phyloP scores from a whole-genome alignment of 1,140 invertebrate genomes.

The Dendroctonus valens region DNA sequence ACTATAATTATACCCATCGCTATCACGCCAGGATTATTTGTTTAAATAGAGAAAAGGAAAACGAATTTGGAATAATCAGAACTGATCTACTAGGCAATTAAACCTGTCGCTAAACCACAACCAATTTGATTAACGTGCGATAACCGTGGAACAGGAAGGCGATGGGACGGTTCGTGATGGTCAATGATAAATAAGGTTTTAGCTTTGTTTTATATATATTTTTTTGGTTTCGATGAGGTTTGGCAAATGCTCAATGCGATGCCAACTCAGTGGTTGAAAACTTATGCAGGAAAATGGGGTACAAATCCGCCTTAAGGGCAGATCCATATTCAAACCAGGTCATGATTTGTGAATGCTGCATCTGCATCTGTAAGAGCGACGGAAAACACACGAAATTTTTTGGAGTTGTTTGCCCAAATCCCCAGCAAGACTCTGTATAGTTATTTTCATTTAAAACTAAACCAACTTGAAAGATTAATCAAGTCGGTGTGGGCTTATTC shows the following conservation, averaged over 20 bases:
- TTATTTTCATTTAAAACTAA: slow-evolving; percentile 12
- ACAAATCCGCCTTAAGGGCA: too few relatives aligned
- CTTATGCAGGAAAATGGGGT: too few relatives aligned
- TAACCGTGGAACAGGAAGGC: slow-evolving; percentile 8
- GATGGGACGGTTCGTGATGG: slow-evolving; percentile 1
- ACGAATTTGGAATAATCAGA: slow-evolving; percentile 7
- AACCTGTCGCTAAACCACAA: slow-evolving; percentile 14
- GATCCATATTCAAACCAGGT: too few relatives aligned
- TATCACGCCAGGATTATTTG: slow-evolving; percentile 1
- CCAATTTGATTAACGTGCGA: slow-evolving; percentile 16
- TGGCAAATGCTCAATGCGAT: too few relatives aligned
- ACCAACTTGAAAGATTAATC: slow-evolving; percentile 21
- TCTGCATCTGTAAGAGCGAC: too few relatives aligned
- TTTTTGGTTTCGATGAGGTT: too few relatives aligned
- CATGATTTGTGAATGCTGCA: too few relatives aligned
- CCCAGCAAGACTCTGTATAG: background rate
- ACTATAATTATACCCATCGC: too few relatives aligned
- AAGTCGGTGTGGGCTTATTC: slow-evolving; percentile 11
- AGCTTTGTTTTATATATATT: too few relatives aligned
- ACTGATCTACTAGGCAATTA: slow-evolving; percentile 15
- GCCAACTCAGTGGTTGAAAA: too few relatives aligned
- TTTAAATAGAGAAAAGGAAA: slow-evolving; percentile 5
- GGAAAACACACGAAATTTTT: too few relatives aligned
- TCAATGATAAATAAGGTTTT: slow-evolving; percentile 11
- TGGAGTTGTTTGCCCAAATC: too few relatives aligned